phyloP scores from a whole-genome alignment of 2,888 invertebrate species.

The Philopedon plagiatum region DNA sequence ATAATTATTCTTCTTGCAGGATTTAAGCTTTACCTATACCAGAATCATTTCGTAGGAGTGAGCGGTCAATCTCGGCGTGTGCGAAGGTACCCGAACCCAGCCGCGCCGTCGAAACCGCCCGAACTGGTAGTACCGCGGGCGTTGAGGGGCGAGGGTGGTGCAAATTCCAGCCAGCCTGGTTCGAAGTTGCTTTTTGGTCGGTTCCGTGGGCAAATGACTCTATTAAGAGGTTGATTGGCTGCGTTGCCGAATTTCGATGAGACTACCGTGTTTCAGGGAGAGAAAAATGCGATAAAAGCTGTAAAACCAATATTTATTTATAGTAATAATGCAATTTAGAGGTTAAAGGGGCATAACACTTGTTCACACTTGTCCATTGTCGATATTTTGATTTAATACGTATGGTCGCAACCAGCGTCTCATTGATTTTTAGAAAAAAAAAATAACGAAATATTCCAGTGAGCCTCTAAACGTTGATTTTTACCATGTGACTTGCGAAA shows the following conservation, averaged over 20 bases:
- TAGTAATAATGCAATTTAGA: too few relatives aligned
- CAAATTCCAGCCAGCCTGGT: conserved; percentile 42
- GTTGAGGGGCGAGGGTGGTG: conserved; percentile 32
- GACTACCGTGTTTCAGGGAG: background rate
- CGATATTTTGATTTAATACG: too few relatives aligned
- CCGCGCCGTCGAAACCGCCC: background rate
- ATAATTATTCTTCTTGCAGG: conserved; percentile 39
- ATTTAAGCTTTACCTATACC: conserved; percentile 34
- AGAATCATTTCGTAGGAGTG: conserved; percentile 40
- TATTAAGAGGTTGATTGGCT: conserved; percentile 45
- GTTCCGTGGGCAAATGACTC: conserved; percentile 46
- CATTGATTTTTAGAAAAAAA: too few relatives aligned
- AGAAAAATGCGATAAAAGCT: too few relatives aligned
- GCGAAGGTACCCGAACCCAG: background rate
- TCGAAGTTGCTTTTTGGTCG: conserved; percentile 43
- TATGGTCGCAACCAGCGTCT: too few relatives aligned
- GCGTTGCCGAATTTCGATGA: conserved; percentile 24
- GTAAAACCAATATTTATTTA: too few relatives aligned
- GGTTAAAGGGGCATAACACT: too few relatives aligned
- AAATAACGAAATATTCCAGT: too few relatives aligned
- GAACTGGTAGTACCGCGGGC: conserved; percentile 27
- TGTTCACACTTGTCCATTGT: too few relatives aligned
- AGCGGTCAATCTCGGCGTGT: conserved; percentile 39
- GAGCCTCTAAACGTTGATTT: too few relatives aligned
- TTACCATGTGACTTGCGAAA: too few relatives aligned